phyloP scores from a whole-genome alignment of 2,797 vertebrate genomes.

The Eulemur albifrons region DNA sequence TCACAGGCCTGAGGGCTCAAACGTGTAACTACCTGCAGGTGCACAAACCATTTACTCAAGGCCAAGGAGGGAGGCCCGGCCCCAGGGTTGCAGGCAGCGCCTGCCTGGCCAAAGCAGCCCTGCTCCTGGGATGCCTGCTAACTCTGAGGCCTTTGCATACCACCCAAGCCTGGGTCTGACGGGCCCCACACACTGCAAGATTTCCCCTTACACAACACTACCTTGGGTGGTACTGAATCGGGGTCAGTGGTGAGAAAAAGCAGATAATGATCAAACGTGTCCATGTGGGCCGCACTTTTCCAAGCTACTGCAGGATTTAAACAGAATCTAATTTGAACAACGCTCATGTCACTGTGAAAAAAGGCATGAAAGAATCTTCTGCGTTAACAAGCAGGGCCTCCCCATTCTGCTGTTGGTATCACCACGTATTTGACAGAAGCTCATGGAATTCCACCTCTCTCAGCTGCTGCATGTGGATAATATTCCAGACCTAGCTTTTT shows the following conservation, averaged over 20 bases:
- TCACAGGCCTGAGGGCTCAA: not conserved
- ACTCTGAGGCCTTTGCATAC: not conserved
- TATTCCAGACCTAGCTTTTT: not conserved
- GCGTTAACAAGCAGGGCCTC: rapidly evolving
- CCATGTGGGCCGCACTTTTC: rapidly evolving
- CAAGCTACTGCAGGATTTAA: not conserved
- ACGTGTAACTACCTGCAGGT: not conserved
- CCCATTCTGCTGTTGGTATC: rapidly evolving
- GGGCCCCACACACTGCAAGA: not conserved
- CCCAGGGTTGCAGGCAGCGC: not conserved
- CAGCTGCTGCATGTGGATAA: rapidly evolving
- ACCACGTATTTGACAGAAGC: rapidly evolving
- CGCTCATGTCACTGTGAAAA: rapidly evolving
- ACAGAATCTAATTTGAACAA: not conserved
- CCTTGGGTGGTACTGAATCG: not conserved
- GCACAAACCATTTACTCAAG: rapidly evolving
- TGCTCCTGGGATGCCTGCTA: not conserved
- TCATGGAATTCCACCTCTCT: rapidly evolving
- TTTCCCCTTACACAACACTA: not conserved
- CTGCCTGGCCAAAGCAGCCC: not conserved
- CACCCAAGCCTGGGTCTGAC: not conserved
- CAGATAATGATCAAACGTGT: rapidly evolving
- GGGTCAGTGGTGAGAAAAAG: not conserved
- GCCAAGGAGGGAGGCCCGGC: not conserved
- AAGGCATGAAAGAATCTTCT: rapidly evolving